Evolutionary conservation across 2,113 vertebrate species (phyloP).

Genomic region (Trinectes maculatus): DNA sequence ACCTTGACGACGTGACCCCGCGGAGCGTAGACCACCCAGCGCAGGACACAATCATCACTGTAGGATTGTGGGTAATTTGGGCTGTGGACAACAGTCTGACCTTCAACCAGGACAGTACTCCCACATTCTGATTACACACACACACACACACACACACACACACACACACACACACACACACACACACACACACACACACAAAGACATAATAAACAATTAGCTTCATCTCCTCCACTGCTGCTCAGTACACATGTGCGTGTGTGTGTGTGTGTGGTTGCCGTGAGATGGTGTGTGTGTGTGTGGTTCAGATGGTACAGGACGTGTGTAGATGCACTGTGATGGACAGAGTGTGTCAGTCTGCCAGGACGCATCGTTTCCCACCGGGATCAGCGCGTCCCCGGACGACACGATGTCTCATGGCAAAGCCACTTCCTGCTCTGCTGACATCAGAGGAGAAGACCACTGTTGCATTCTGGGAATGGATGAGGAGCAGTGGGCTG

Average conservation of each 20-base stretch:
- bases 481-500: conserved; percentile 75
- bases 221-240: too few relatives aligned
- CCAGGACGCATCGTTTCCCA: too few relatives aligned
- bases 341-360: too few relatives aligned
- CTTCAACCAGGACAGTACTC: conserved; percentile 78
- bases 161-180: not conserved
- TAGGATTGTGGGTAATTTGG: conserved; percentile 83
- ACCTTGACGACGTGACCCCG: conserved; percentile 83
- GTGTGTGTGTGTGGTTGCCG: not conserved
- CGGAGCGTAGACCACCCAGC: conserved; percentile 86
- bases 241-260: not conserved
- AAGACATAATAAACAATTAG: too few relatives aligned
- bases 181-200: too few relatives aligned
- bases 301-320: too few relatives aligned
- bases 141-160: not conserved
- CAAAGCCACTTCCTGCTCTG: conserved; percentile 81
- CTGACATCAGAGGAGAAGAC: conserved; percentile 85
- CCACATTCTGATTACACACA: conserved; percentile 72
- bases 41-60: conserved; percentile 77
- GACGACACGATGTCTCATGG: conserved; percentile 79
- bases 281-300: not conserved
- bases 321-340: too few relatives aligned
- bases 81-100: conserved; percentile 80
- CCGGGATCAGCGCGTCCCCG: conserved; percentile 70
- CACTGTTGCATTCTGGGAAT: conserved; percentile 74